Conservation (phyloP, 2,113 vertebrate genomes). For the Tringa solitaria region DNA sequence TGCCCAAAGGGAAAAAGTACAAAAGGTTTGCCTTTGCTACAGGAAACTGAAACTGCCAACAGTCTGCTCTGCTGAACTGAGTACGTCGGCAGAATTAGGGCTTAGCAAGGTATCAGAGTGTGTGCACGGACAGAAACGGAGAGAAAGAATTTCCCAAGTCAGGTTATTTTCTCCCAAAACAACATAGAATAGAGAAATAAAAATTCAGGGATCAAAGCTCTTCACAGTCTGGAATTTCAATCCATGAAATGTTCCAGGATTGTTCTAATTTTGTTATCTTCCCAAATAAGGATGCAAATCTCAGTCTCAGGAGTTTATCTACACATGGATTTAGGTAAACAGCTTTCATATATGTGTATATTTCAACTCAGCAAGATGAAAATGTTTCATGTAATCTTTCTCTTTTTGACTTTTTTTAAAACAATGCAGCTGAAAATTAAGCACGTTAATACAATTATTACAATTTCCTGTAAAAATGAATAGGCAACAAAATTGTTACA, state of each 20-base stretch:
- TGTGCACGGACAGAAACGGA: background rate
- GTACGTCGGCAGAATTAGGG: background rate
- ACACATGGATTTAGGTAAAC: background rate
- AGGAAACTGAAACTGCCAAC: constrained; percentile 56
- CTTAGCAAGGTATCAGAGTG: background rate
- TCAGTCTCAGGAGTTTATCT: background rate
- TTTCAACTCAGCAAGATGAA: background rate
- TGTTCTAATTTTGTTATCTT: background rate
- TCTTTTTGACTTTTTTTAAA: background rate
- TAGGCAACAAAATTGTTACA: background rate
- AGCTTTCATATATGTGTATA: background rate
- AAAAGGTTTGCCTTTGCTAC: constrained; percentile 56
- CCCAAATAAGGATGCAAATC: background rate
- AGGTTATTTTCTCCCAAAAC: background rate
- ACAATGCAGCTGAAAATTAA: background rate
- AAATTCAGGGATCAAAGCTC: background rate
- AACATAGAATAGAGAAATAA: background rate
- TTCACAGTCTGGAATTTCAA: background rate
- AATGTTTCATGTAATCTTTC: background rate
- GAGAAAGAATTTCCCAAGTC: background rate
- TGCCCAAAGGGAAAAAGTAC: constrained; percentile 53
- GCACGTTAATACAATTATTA: background rate
- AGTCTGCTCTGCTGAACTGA: constrained; percentile 29
- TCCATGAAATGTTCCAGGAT: background rate
- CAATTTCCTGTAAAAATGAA: background rate